Base-by-base conservation (phyloP, 2,797 vertebrate species). In the Sparus aurata region DNA sequence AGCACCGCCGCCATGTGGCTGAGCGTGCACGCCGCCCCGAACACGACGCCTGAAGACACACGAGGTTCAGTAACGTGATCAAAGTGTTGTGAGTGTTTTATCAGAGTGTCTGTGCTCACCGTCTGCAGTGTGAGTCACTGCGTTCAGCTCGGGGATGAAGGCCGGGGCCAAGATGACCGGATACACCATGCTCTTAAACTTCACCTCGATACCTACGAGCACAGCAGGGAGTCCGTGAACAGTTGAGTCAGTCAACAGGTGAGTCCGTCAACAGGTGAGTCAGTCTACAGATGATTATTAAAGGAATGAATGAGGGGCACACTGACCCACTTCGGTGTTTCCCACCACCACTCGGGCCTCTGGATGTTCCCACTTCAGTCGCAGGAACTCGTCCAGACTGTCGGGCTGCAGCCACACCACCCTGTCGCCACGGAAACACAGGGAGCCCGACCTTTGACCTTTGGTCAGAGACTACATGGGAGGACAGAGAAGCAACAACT, bases 241-340 rank as follows among this genome's bases (percentile, higher is more conserved):
- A 25, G 25, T 25, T 25, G 25, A 25, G 25, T 25, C 25, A 25
- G 25, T 25, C 25, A 25, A 25, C 25, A 25, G 25, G 25, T 25
- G 25, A 25, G 25, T 25, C 25, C n/a, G n/a, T n/a, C n/a, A n/a
- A n/a, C n/a, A n/a, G n/a, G n/a, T 1, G 30, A 34, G 3, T 3
- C 27, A 23, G 12, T 41, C 20, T 23, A 12, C 2, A 13, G 41
- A 9, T 4, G 62, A 38, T 3, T 20, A 38, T 1, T 25, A 7
- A n/a, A 2, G 4, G 7, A n/a, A 10, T 17, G 18, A 23, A 2
- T 2, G 41, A 25, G 18, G 2, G 4, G 12, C n/a, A 9, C 12
- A 92, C 97, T 96, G 86, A 99, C 98, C 98, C 0, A 99, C 96
- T 98, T 99, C 98, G 0, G 97, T 99, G 95, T 99, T 99, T 5